Conservation (phyloP, 2,113 vertebrate species). For the Zingel zingel region DNA sequence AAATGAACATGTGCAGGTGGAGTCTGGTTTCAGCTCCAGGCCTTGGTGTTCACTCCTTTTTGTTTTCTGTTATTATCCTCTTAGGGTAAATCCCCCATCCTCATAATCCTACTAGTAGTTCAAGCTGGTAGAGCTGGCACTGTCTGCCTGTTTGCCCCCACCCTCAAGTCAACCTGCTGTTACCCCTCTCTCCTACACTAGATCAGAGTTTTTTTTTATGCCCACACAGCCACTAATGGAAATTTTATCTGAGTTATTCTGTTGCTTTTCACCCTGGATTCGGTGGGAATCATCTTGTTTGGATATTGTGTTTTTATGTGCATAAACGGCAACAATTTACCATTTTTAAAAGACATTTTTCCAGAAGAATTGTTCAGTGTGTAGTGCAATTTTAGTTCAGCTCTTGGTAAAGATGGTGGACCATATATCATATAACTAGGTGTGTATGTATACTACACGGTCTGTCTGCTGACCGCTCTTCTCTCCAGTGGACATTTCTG, state of each 20-base stretch:
- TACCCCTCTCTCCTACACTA: not conserved
- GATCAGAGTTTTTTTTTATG: conserved; percentile 19
- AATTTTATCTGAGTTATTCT: conserved; percentile 6
- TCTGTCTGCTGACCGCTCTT: not conserved
- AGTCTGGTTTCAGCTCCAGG: conserved; percentile 23
- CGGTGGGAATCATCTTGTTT: not conserved
- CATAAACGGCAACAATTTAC: not conserved
- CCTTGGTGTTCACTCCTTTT: conserved; percentile 38
- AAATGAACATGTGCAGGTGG: conserved; percentile 2
- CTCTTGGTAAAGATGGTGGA: not conserved
- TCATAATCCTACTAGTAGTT: conserved; percentile 69
- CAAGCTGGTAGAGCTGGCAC: conserved; percentile 63
- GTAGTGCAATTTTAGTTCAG: not conserved
- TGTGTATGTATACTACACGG: conserved; percentile 1
- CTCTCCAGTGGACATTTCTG: not conserved
- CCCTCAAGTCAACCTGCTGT: conserved; percentile 33
- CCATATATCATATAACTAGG: not conserved
- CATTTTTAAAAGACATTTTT: not conserved
- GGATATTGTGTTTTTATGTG: conserved; percentile 7
- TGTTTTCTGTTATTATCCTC: conserved; percentile 69
- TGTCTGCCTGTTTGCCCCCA: conserved; percentile 17
- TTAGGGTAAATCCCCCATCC: conserved; percentile 62
- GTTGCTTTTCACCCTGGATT: conserved; percentile 18
- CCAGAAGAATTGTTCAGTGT: not conserved
- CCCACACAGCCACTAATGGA: conserved; percentile 7